Percentiles rank a stretch among this genome's conserved stretches.
These are phyloP conservation scores for Karalla daura DNA, from an alignment of 2,797 vertebrate species.

Conservation along the genomic window DNA sequence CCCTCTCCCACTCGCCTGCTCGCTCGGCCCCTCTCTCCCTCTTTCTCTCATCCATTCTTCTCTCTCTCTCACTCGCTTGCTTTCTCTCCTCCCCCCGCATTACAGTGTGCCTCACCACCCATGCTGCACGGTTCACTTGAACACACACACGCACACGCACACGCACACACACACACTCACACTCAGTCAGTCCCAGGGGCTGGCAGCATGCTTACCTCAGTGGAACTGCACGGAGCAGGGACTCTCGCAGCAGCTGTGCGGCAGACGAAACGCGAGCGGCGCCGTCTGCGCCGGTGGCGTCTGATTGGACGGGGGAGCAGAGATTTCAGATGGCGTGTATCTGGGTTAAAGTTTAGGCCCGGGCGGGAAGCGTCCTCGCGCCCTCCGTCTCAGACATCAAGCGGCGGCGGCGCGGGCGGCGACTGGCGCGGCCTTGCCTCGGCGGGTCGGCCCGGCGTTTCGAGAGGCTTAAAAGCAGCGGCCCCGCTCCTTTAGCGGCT, in stretches of 20 bases:
- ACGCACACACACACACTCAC: constrained; percentile 19
- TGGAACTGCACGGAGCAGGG: constrained; percentile 36
- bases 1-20: background rate
- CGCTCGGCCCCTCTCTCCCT: constrained; percentile 5
- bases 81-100: constrained; percentile 45
- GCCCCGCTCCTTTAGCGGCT: background rate
- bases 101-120: constrained; percentile 66
- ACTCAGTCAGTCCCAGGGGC: constrained; percentile 38
- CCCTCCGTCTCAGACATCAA: constrained; percentile 8
- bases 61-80: constrained; percentile 31
- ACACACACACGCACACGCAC: constrained; percentile 23
- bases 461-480: background rate
- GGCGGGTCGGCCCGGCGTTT: no score
- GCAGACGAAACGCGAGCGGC: constrained; percentile 25
- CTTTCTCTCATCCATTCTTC: constrained; percentile 50
- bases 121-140: constrained; percentile 58
- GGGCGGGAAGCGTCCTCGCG: background rate
- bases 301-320: background rate
- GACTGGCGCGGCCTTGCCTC: no score
- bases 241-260: constrained; percentile 35
- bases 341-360: constrained; percentile 31
- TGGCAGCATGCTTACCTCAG: constrained; percentile 50
- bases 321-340: constrained; percentile 28
- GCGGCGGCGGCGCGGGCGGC: no score
- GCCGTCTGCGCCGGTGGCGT: constrained; percentile 13